phyloP scores from a whole-genome alignment of 2,797 vertebrate genomes.

The Simalia tracyae region DNA sequence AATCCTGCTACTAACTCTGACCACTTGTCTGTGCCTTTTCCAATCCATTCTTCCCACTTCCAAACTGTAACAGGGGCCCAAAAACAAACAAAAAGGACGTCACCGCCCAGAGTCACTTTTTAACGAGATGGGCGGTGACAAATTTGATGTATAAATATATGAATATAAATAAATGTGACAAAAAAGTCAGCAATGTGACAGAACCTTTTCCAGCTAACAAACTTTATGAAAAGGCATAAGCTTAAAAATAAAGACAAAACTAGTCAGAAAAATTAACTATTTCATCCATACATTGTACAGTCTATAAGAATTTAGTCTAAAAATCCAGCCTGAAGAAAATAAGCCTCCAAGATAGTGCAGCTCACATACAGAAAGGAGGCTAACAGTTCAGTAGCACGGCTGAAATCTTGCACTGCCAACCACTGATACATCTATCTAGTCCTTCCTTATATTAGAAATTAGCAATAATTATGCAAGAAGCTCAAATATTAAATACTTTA shows the following conservation, averaged over 20 bases:
- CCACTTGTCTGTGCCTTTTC: not conserved
- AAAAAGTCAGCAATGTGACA: not conserved
- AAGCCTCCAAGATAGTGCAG: constrained; percentile 29
- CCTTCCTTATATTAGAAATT: not conserved
- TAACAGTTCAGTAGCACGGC: constrained; percentile 41
- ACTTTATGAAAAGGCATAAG: not conserved
- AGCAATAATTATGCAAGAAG: not conserved
- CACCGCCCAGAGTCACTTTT: no score
- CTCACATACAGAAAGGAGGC: constrained; percentile 28
- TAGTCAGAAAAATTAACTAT: not conserved
- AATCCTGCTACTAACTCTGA: not conserved
- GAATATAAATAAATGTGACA: no score
- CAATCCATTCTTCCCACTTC: not conserved
- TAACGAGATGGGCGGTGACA: no score
- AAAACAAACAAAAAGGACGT: not conserved
- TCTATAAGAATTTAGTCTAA: constrained; percentile 38
- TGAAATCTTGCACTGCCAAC: constrained; percentile 32
- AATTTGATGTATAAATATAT: no score
- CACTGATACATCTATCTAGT: constrained; percentile 39
- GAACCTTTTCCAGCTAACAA: not conserved
- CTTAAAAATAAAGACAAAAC: not conserved
- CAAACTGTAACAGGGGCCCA: not conserved
- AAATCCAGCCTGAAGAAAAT: constrained; percentile 42
- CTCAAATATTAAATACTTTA: not conserved
- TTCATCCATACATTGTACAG: not conserved